Evolutionary conservation across 2,113 vertebrate genomes (phyloP).

Genomic region (Nothocercus nigrocapillus): DNA sequence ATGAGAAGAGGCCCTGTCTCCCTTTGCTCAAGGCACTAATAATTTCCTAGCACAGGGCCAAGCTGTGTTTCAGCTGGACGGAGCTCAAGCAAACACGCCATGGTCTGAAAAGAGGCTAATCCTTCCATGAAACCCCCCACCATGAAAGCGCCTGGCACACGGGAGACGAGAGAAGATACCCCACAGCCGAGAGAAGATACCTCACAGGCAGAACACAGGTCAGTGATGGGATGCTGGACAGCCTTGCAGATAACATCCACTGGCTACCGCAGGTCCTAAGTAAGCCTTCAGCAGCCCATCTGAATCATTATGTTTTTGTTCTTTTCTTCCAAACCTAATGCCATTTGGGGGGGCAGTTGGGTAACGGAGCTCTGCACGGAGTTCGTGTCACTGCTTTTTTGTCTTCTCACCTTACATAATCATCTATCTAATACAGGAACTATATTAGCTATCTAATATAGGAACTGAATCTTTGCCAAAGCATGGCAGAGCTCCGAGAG

Average conservation of each 20-base stretch:
- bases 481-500: not conserved
- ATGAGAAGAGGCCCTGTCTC: not conserved
- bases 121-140: not conserved
- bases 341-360: constrained; percentile 12
- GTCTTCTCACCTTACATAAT: constrained; percentile 55
- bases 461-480: constrained; percentile 50
- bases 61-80: not conserved
- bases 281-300: constrained; percentile 50
- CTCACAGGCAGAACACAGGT: not conserved
- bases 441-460: constrained; percentile 21
- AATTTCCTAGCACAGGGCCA: not conserved
- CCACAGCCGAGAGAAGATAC: not conserved
- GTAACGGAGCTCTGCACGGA: constrained; percentile 69
- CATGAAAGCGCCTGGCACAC: accelerated
- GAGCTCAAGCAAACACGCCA: not conserved
- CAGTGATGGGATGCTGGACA: not conserved
- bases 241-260: not conserved
- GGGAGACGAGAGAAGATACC: not conserved
- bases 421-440: not conserved
- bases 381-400: constrained; percentile 35
- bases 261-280: not conserved
- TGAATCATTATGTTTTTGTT: constrained; percentile 32
- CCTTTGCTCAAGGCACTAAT: not conserved
- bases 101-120: not conserved
- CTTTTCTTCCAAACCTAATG: constrained; percentile 46